Base-by-base conservation (phyloP, 1,140 invertebrate genomes). In the Theocolax elegans region DNA sequence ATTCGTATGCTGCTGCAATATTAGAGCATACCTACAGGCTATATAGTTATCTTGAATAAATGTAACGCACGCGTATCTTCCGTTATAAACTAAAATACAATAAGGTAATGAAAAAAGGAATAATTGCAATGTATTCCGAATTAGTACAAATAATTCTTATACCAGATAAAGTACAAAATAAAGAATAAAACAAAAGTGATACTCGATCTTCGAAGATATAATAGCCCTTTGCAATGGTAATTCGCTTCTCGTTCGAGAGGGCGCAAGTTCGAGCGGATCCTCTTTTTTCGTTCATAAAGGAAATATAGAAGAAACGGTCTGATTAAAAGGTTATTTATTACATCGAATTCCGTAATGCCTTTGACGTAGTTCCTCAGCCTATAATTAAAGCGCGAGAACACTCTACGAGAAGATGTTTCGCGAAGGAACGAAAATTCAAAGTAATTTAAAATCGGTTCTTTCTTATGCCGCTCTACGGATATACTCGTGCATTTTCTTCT, bases 301-400 rank as follows among this genome's bases (percentile, higher is more conserved):
- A 59, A 42, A 31, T 48, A 25, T 48, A 8, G 25, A 51, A 77
- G 67, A 74, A 79, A 77, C 75, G 71, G 60, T 46, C 75, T 77
- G 75, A 78, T 78, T 79, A 77, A 79, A 79, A 77, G 72, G 73
- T 77, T 79, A 79, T 79, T 79, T 78, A 79, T 79, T 74, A 72
- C 75, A 73, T 67, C 72, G 72, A 76, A 76, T 80, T 80, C 56
- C 56, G 19, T 12, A 7, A 74, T 76, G 73, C 75, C 76, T 79
- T 77, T 74, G 67, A 71, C 13, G 42, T 48, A 49, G 53, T 48
- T n/a, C n/a, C n/a, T 62, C 71, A 35, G 56, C 44, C 51, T 60
- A 67, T 79, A 79, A 79, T 79, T 79, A 78, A 76, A 78, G 71
- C 42, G 48, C 59, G 51, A 21, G 51, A 9, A n/a, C n/a, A n/a